Evolutionary conservation across 2,113 vertebrate species (phyloP).

Genomic region (Catagonus wagneri): DNA sequence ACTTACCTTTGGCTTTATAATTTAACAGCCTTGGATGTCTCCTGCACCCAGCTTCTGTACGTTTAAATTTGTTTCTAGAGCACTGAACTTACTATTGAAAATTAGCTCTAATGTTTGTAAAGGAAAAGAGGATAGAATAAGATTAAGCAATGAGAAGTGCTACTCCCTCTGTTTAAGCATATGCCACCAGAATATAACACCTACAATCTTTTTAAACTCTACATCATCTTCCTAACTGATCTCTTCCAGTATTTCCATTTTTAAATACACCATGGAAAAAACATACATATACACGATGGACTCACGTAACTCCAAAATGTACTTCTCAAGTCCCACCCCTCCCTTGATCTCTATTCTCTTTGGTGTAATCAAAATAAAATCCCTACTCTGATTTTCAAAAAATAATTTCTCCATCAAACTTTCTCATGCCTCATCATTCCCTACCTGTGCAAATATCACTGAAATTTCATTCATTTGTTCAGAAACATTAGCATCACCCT

Average conservation of each 20-base stretch:
- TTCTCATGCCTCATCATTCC: neutral
- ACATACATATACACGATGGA: neutral
- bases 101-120: neutral
- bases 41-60: neutral
- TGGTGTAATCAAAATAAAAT: neutral
- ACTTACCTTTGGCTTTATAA: neutral
- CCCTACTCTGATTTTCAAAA: neutral
- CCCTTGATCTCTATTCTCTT: neutral
- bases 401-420: neutral
- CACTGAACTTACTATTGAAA: neutral
- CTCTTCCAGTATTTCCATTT: neutral
- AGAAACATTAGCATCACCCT: neutral
- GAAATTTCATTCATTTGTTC: neutral
- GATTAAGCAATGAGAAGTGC: neutral
- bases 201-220: neutral
- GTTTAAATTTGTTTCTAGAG: neutral
- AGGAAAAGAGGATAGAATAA: neutral
- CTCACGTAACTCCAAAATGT: neutral
- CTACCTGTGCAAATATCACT: neutral
- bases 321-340: neutral
- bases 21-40: neutral
- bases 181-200: neutral
- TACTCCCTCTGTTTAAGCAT: neutral
- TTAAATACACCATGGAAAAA: conserved; percentile 24
- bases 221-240: neutral